These are phyloP conservation scores for Anguilla megastoma DNA, from an alignment of 2,797 vertebrate species.

Conservation along the genomic window DNA sequence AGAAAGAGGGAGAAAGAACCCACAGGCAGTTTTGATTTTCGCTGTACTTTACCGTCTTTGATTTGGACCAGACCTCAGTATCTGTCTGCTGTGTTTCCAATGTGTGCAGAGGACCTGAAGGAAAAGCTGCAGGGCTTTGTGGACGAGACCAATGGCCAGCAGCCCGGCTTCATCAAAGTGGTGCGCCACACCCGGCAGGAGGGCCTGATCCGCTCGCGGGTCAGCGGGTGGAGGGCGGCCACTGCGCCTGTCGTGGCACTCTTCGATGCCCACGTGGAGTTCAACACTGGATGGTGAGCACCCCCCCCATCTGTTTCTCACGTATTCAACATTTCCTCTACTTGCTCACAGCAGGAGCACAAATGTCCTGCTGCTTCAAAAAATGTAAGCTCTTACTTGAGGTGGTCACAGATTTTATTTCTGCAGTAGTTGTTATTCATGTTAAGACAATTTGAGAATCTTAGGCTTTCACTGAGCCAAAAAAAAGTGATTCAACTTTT, in stretches of 20 bases:
- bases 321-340: neutral
- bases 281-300: conserved; percentile 91
- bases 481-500: neutral
- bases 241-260: conserved; percentile 87
- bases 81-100: neutral
- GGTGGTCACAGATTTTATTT: neutral
- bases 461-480: neutral
- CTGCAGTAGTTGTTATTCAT: neutral
- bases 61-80: neutral
- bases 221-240: conserved; percentile 77
- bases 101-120: conserved; percentile 30
- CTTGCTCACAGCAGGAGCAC: neutral
- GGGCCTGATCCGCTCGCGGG: conserved; percentile 77
- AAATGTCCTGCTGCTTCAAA: neutral
- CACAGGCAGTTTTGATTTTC: neutral
- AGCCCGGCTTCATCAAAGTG: conserved; percentile 70
- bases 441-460: neutral
- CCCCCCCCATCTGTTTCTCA: neutral
- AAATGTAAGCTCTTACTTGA: neutral
- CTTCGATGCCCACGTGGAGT: conserved; percentile 97
- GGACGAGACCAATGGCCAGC: conserved; percentile 21
- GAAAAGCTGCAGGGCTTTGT: conserved; percentile 31
- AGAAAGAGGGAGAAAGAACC: neutral
- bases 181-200: conserved; percentile 77
- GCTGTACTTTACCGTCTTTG: neutral